Evolutionary conservation across 2,888 invertebrate species (phyloP).

Genomic region (Hirtodrosophila duncani): DNA sequence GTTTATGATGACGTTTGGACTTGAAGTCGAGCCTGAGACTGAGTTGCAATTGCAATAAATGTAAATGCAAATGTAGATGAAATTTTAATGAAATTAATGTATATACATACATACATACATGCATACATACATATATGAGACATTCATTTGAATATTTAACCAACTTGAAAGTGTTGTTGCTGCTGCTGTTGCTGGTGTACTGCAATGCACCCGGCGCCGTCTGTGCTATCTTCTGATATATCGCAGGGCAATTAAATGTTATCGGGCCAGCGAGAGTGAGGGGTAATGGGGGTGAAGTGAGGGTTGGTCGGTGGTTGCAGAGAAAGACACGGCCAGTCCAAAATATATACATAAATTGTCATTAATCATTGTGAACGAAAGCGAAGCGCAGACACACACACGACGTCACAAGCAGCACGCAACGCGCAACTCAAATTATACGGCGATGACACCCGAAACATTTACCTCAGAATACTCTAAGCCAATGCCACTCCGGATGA

Average conservation of each 20-base stretch:
- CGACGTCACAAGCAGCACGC: conserved; percentile 52
- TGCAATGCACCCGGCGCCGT: background rate
- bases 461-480: no score
- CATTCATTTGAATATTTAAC: conserved; percentile 46
- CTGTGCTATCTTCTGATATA: conserved; percentile 62
- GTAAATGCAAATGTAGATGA: no score
- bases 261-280: conserved; percentile 57
- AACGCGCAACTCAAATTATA: conserved; percentile 27
- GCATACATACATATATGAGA: conserved; percentile 9
- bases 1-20: conserved; percentile 27
- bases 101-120: conserved; percentile 20
- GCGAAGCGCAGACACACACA: background rate
- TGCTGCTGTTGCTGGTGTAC: background rate
- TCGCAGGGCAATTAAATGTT: conserved; percentile 67
- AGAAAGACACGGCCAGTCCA: conserved; percentile 40
- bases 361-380: conserved; percentile 59
- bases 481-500: no score
- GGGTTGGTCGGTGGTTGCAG: no score
- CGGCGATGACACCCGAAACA: no score
- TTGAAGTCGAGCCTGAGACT: no score
- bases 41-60: no score
- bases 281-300: conserved; percentile 42
- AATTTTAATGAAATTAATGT: conserved; percentile 40
- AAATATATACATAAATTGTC: conserved; percentile 39
- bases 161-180: conserved; percentile 34